Evolutionary conservation across 2,888 invertebrate genomes (phyloP), one percentile per base, ranked within the genome.

Genomic region (Gasteruption jaculator): DNA sequence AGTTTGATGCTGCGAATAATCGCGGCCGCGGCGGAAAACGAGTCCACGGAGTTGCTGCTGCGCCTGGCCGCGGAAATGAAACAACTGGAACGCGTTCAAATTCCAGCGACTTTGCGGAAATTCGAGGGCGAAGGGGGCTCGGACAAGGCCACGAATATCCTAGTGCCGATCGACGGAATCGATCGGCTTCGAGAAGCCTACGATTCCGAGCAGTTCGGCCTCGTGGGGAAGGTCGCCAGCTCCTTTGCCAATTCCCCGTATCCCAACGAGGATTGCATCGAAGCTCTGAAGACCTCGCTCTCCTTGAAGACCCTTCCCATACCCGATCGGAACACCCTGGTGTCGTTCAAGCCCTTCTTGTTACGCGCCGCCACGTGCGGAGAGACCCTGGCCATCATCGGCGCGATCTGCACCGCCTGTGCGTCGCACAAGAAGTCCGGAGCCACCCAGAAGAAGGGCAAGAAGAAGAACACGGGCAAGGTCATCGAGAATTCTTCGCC

Each of bases 281-380:
- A 63, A 35, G 53, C 52, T 24, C 38, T 71, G 3, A 48, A 48
- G 33, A 46, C 49, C 1, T 50, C 63, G 3, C 48, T 51, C 12
- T 58, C 63, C 31, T 53, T 71, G 3, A 43, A 50, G 38, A 48
- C 61, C 7, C 38, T 63, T 41, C 46, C 59, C 5, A 50, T 69
- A 4, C 64, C 63, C 5, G 57, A 60, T 12, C 48, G 51, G 10
- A 55, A 57, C 6, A 45, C 41, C 6, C 59, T 68, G 11, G 54
- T 60, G 32, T 63, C 68, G 14, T 71, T 61, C 42, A 64, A 60
- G 45, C 43, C 56, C 21, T 62, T 63, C 32, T 51, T 71, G 15
- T 44, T 71, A 7, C 52, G 71, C 48, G 68, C 67, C 15, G 54
- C 69, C n/a, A 71, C 70, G 3, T 68, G 67, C 38, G 63, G 70